phyloP scores from a whole-genome alignment of 2,113 vertebrate genomes.

The Apistogramma diplotaenia region DNA sequence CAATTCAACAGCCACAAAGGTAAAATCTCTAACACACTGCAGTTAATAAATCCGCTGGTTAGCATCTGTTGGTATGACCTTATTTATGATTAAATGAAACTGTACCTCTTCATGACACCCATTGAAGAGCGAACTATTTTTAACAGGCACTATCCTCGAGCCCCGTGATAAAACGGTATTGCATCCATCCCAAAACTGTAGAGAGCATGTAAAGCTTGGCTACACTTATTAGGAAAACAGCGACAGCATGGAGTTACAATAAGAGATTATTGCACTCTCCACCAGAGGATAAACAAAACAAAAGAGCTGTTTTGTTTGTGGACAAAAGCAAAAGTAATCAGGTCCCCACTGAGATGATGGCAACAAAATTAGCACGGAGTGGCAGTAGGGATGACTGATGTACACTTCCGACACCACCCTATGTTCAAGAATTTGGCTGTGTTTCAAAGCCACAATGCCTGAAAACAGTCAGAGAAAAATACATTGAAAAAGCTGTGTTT shows the following conservation, averaged over 20 bases:
- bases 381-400: constrained; percentile 6
- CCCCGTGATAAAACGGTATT: neutral
- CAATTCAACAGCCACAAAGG: constrained; percentile 37
- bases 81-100: neutral
- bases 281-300: constrained; percentile 15
- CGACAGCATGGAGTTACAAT: constrained; percentile 8
- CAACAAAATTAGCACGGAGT: constrained; percentile 36
- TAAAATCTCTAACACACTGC: neutral
- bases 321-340: constrained; percentile 35
- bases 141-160: neutral
- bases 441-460: constrained; percentile 17
- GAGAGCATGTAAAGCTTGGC: neutral
- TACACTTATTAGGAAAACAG: constrained; percentile 8
- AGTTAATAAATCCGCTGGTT: neutral
- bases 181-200: neutral
- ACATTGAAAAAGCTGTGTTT: neutral
- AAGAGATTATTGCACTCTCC: constrained; percentile 6
- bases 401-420: neutral
- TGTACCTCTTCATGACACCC: neutral
- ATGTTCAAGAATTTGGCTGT: constrained; percentile 27
- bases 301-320: constrained; percentile 30
- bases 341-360: constrained; percentile 34
- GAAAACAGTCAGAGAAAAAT: constrained; percentile 25
- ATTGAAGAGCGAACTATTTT: constrained; percentile 14
- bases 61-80: neutral